Evolutionary conservation across 2,888 invertebrate species (phyloP), one percentile per base, ranked within the genome.

Genomic region (Tipula unca): DNA sequence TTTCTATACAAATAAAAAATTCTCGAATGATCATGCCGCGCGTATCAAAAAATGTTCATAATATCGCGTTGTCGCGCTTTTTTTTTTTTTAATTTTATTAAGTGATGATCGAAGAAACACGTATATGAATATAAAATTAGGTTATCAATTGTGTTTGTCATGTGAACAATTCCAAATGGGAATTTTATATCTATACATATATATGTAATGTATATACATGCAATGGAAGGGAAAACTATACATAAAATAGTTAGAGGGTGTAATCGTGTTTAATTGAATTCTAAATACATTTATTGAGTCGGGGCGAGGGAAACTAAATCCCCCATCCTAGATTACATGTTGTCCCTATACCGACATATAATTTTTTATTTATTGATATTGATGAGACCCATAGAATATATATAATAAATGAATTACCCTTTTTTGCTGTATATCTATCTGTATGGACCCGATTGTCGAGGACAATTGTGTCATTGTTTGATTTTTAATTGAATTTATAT

Each of bases 361-460:
- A 54, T 48, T 54, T 69, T 69, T 69, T 48, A n/a, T 69, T 69
- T 69, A 69, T 69, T 69, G 69, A 69, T 69, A 69, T 69, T 69
- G 69, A 69, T 69, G 69, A 69, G 69, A 69, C 69, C 69, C 69
- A 69, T 25, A 25, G 69, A 69, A 20, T 25, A 48, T n/a, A 69
- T 69, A 25, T n/a, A n/a, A n/a, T n/a, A n/a, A n/a, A n/a, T 25
- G 69, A 69, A 69, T 25, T 69, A 69, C 69, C 69, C 69, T 69
- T 69, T 69, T 69, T 69, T 6, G n/a, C 3, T 48, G n/a, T 48
- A n/a, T 48, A n/a, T 48, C n/a, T 48, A n/a, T 48, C 3, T 25
- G 2, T 69, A 6, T 25, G 1, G 5, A 20, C 69, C n/a, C 69
- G 69, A 69, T 20, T 69, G 69, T 69, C 69, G 69, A 25, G 69